A percentile compares a stretch with the other conserved stretches of the same genome.
These are phyloP conservation scores for Halocynthia roretzi DNA, from an alignment of 23 tunicate genomes.

Conservation along the genomic window DNA sequence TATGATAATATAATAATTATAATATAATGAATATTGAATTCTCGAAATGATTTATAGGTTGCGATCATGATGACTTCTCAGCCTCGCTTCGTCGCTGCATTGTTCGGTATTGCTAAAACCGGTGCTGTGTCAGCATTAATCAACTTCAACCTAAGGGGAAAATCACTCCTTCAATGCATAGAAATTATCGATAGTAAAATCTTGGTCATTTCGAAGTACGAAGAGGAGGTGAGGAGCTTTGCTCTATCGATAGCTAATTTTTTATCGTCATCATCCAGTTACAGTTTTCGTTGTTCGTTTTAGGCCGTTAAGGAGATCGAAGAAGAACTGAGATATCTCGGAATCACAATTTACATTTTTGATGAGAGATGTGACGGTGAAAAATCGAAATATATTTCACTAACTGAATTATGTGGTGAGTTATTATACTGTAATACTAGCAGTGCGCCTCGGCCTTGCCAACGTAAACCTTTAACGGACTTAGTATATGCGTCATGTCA, in stretches of 20 bases:
- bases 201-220: neutral
- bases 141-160: slow-evolving; percentile 8
- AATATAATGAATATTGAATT: too few species aligned
- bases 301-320: slow-evolving; percentile 46
- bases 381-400: neutral
- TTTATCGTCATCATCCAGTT: too few species aligned
- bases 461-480: too few species aligned
- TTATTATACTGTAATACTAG: too few species aligned
- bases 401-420: too few species aligned
- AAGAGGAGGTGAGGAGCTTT: too few species aligned
- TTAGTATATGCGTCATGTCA: too few species aligned
- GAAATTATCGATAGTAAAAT: slow-evolving; percentile 9
- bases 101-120: slow-evolving; percentile 15
- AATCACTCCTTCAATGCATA: slow-evolving; percentile 7
- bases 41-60: neutral
- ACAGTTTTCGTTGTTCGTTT: neutral
- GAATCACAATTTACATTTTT: slow-evolving; percentile 35
- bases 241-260: too few species aligned
- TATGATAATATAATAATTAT: too few species aligned
- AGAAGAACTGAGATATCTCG: slow-evolving; percentile 29
- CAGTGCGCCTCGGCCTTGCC: too few species aligned
- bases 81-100: slow-evolving; percentile 4
- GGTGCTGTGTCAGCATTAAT: slow-evolving; percentile 22
- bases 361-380: slow-evolving; percentile 6
- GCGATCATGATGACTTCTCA: slow-evolving; percentile 16